Conservation (phyloP, 1,140 invertebrate genomes). For the Hyles euphorbiae region DNA sequence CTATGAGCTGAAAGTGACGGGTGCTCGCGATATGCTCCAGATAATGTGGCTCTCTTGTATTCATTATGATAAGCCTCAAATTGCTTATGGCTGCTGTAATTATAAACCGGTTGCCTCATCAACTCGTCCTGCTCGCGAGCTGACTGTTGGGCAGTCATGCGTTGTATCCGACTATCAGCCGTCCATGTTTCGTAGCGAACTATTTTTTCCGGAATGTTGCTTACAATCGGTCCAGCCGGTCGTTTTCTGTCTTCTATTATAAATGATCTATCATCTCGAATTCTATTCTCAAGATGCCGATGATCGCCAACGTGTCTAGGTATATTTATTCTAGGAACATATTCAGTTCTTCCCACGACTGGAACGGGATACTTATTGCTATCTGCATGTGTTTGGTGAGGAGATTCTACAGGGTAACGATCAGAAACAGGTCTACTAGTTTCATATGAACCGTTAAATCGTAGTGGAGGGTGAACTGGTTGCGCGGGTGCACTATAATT, state of each 20-base stretch:
- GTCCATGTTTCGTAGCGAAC: slow-evolving; percentile 68
- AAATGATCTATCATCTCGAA: slow-evolving; percentile 52
- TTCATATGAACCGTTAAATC: slow-evolving; percentile 56
- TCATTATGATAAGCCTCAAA: slow-evolving; percentile 63
- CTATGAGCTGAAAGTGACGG: slow-evolving; percentile 40
- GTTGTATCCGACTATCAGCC: slow-evolving; percentile 63
- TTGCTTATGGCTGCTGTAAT: slow-evolving; percentile 62
- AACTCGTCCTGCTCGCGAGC: slow-evolving; percentile 60
- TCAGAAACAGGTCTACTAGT: slow-evolving; percentile 33
- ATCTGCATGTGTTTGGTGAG: slow-evolving; percentile 44
- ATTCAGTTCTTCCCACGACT: slow-evolving; percentile 44
- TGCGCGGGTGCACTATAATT: slow-evolving; percentile 31
- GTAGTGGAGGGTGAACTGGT: slow-evolving; percentile 28
- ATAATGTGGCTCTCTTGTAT: slow-evolving; percentile 38
- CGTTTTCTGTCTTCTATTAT: slow-evolving; percentile 69
- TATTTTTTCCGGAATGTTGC: slow-evolving; percentile 71
- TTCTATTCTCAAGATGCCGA: slow-evolving; percentile 48
- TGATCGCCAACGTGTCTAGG: slow-evolving; percentile 55
- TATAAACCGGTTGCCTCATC: slow-evolving; percentile 63
- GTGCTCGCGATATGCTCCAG: slow-evolving; percentile 45
- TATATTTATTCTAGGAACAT: slow-evolving; percentile 70
- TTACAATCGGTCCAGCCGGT: slow-evolving; percentile 50
- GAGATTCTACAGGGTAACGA: slow-evolving; percentile 51
- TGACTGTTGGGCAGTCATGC: slow-evolving; percentile 38
- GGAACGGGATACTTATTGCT: slow-evolving; percentile 49